Evolutionary conservation across 92 coral and sea anemone species (phyloP), one percentile per base, ranked within the genome.

Genomic region (Scolanthus callimorphus): DNA sequence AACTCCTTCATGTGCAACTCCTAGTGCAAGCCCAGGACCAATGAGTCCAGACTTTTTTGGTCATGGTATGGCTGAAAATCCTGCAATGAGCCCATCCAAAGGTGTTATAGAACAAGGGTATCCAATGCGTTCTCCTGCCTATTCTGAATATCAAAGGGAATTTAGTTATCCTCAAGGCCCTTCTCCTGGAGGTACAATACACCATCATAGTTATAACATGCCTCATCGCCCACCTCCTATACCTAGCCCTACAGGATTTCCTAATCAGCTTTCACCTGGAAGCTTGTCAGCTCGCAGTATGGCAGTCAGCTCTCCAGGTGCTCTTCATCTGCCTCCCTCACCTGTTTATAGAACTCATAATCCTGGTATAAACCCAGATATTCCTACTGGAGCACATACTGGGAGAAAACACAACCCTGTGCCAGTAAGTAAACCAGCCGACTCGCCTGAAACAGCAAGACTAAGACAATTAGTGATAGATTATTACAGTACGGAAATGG

Each of bases 1-100:
- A 4, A 94, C 99, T 0, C 98, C 98, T 0, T 91, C 97, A 2
- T 88, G 98, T 58, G 77, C 98, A 24, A 90, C 97, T 12, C 96
- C 99, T 43, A 80, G 80, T 45, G 88, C 80, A 21, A 62, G 81
- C n/a, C 17, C 78, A 20, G 73, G 71, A 13, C 72, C 80, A 26
- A 76, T 68, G 38, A 89, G 95, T 38, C 97, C 94, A 9, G 95
- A 86, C 10, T 89, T 88, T 56, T 89, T 80, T 74, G 80, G 74
- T 50, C 77, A 79, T 60, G 99, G 83, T 9, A 73, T 77, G 57
- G 77, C 72, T 49, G 97, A 89, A 34, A 69, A 66, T 20, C 63
- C 90, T 27, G 95, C 82, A 48, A 77, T 91, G 58, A 88, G 97
- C 53, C 97, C 97, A 51, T 71, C 94, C 1, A 80, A 79, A 56